Conservation (phyloP, 2,888 invertebrate species). For the Miltochrista miniata region DNA sequence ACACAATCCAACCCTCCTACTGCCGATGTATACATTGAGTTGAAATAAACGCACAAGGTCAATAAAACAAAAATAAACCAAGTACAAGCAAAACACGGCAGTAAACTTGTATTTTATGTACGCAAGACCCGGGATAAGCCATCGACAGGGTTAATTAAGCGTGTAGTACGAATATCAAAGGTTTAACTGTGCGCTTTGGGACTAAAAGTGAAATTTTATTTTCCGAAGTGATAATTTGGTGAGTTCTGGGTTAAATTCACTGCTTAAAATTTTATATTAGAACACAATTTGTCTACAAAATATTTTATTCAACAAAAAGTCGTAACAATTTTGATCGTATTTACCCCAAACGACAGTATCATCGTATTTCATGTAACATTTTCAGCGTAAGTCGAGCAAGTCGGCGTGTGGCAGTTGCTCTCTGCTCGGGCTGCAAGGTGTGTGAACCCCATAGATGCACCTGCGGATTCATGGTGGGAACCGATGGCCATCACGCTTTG, state of each 20-base stretch:
- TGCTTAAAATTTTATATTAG: not conserved
- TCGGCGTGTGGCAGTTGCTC: too few species aligned
- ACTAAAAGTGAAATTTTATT: constrained; percentile 36
- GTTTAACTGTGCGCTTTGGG: constrained; percentile 28
- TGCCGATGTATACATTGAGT: constrained; percentile 12
- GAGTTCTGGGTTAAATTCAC: constrained; percentile 9
- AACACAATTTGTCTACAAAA: too few species aligned
- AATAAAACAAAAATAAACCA: constrained; percentile 61
- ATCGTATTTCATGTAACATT: too few species aligned
- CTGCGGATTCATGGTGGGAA: too few species aligned
- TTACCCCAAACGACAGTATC: too few species aligned
- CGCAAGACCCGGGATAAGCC: constrained; percentile 44
- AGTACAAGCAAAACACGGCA: constrained; percentile 43
- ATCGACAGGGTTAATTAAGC: constrained; percentile 33
- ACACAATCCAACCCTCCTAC: not conserved
- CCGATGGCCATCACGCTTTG: too few species aligned
- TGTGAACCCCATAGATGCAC: too few species aligned
- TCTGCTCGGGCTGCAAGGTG: too few species aligned
- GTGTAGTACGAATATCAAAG: constrained; percentile 32
- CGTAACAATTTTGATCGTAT: too few species aligned
- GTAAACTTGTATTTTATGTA: constrained; percentile 59
- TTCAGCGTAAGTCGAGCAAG: too few species aligned
- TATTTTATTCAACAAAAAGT: too few species aligned
- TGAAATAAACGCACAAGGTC: constrained; percentile 37
- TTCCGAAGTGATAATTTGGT: constrained; percentile 15